These are phyloP conservation scores for Sylvia borin DNA, from an alignment of 2,797 vertebrate species.

Conservation along the genomic window DNA sequence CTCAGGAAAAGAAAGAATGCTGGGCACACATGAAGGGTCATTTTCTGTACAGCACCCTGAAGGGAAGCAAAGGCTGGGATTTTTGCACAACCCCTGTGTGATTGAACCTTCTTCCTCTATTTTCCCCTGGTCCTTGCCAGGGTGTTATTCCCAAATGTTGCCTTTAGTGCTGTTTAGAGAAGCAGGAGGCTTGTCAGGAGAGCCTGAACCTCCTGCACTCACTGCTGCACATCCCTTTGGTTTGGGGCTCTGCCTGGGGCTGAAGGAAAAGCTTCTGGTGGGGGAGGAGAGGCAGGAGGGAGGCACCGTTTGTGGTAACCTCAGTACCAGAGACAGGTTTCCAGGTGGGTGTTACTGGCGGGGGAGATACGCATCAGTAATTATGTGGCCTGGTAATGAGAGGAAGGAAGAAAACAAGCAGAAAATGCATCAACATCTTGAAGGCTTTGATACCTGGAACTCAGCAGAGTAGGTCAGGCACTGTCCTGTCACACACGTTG, in stretches of 20 bases:
- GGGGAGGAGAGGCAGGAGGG: constrained; percentile 12
- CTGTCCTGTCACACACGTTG: neutral
- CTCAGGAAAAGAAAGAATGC: neutral
- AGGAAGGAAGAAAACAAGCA: constrained; percentile 20
- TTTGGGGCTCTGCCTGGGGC: neutral
- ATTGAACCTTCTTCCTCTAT: neutral
- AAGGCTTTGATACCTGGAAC: neutral
- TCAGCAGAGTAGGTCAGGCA: neutral
- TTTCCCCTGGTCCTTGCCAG: neutral
- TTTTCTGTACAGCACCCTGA: neutral
- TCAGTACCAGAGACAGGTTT: constrained; percentile 24
- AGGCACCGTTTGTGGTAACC: constrained; percentile 36
- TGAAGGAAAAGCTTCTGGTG: neutral
- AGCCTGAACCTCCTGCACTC: neutral
- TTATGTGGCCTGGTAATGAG: constrained; percentile 8
- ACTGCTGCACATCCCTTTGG: neutral
- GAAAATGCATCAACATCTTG: neutral
- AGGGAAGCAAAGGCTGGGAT: neutral
- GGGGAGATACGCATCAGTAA: constrained; percentile 44
- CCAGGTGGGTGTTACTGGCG: constrained; percentile 1
- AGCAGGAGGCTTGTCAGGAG: neutral
- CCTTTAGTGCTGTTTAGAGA: neutral
- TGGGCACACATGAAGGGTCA: neutral
- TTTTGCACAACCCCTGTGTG: neutral
- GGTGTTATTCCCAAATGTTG: neutral